Conservation (phyloP, 2,888 invertebrate species). For the Orchesellides sinensis region DNA sequence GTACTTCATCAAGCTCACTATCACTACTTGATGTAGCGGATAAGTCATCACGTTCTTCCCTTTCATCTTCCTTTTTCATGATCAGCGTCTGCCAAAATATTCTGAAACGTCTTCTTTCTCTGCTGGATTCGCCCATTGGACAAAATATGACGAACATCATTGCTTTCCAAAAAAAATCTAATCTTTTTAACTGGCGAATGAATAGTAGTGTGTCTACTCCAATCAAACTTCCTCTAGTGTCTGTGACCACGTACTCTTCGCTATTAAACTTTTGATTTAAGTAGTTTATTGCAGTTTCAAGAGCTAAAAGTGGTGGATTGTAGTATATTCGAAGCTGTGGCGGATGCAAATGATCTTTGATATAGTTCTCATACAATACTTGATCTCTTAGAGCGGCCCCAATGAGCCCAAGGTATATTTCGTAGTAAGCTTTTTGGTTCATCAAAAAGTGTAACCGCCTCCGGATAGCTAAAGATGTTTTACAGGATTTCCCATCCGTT, state of each 20-base stretch:
- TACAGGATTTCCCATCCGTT: slow-evolving; percentile 48
- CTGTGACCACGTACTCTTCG: not conserved
- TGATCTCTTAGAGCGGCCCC: slow-evolving; percentile 65
- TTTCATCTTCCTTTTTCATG: not conserved
- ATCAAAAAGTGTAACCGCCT: slow-evolving; percentile 70
- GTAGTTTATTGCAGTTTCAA: slow-evolving; percentile 32
- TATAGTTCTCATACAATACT: slow-evolving; percentile 33
- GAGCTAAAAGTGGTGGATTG: slow-evolving; percentile 28
- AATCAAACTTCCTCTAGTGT: not conserved
- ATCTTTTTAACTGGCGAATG: slow-evolving; percentile 33
- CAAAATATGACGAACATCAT: slow-evolving; percentile 37
- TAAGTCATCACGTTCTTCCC: not conserved
- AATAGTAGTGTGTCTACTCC: slow-evolving; percentile 36
- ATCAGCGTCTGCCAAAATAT: slow-evolving; percentile 2
- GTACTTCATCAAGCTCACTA: not conserved
- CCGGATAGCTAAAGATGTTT: slow-evolving; percentile 70
- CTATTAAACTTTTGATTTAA: slow-evolving; percentile 49
- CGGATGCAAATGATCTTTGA: slow-evolving; percentile 32
- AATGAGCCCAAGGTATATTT: slow-evolving; percentile 50
- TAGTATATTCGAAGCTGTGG: slow-evolving; percentile 44
- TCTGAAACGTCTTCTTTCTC: not conserved
- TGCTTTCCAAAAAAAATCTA: slow-evolving; percentile 47
- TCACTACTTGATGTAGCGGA: not conserved
- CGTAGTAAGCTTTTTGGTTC: slow-evolving; percentile 55
- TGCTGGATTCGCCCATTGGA: not conserved